Evolutionary conservation across 2,888 invertebrate genomes (phyloP), one percentile per base, ranked within the genome.

Genomic region (Drosophila hawaiiensis): DNA sequence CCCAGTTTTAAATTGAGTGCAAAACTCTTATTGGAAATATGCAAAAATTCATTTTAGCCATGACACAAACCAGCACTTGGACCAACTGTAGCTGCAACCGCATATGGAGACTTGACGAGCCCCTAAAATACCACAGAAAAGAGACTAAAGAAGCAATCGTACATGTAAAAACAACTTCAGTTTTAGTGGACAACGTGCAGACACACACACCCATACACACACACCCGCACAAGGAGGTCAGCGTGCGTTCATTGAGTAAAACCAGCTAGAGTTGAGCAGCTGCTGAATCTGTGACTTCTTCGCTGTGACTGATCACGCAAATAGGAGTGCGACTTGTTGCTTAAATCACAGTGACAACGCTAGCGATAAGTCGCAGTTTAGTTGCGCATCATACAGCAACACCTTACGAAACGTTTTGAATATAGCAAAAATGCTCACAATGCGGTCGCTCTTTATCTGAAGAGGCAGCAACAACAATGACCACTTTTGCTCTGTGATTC

Each of bases 61-160:
- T 41, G 78, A 35, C 83, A 60, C 64, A 43, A 85, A 88, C 83
- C 82, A 41, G 29, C 6, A 7, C 16, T 52, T n/a, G 28, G 16
- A 14, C 56, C 37, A 29, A 74, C 29, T 80, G 68, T 63, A 63
- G 47, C 52, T 69, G 79, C 80, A 76, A 76, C 54, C 64, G 72
- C 80, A 83, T 50, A 55, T 76, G 79, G 73, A 75, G 68, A 70
- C 31, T 75, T 55, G 85, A 81, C 86, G 86, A 90, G 86, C 86
- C 86, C 85, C 90, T 62, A 70, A 78, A 78, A 39, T 54, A 61
- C 55, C 35, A 43, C 16, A 66, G 62, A 62, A 29, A 60, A 54
- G 50, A 73, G 78, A 76, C 37, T 73, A 68, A 69, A 50, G 55
- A 60, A 73, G 65, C 35, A 63, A 63, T 31, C 39, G 47, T 63